phyloP scores from a whole-genome alignment of 1,140 invertebrate species.

The Drosophila bocqueti region DNA sequence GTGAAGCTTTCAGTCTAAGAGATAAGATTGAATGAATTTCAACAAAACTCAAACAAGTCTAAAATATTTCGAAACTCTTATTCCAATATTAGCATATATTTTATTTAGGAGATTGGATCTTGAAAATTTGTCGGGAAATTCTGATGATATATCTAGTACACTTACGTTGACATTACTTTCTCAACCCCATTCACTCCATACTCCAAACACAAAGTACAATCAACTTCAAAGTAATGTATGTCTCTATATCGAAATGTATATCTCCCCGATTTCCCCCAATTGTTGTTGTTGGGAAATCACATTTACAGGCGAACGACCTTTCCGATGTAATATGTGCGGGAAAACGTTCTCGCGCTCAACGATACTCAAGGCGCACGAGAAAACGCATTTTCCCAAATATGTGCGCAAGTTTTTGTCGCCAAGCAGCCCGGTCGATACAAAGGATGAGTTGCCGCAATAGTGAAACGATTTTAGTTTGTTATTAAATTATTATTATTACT shows the following conservation, averaged over 20 bases:
- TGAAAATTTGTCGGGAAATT: neutral
- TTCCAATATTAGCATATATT: neutral
- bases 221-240: neutral
- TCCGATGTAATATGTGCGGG: conserved; percentile 94
- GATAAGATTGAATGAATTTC: neutral
- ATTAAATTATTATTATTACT: conserved; percentile 85
- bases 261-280: conserved; percentile 37
- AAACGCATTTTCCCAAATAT: conserved; percentile 96
- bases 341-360: conserved; percentile 96
- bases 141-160: neutral
- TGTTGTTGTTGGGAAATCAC: conserved; percentile 23
- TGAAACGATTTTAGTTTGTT: conserved; percentile 85
- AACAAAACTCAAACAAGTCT: neutral
- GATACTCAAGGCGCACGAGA: conserved; percentile 95
- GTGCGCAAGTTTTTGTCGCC: conserved; percentile 94
- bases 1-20: no score
- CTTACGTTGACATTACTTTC: no score
- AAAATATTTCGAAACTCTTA: neutral
- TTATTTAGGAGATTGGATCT: neutral
- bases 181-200: neutral
- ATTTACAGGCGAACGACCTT: conserved; percentile 91
- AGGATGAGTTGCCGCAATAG: conserved; percentile 91
- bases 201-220: neutral
- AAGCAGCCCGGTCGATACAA: conserved; percentile 92
- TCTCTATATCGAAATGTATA: conserved; percentile 27